These are phyloP conservation scores for Keiferia lycopersicella DNA, from an alignment of 2,888 invertebrate species.

Conservation along the genomic window DNA sequence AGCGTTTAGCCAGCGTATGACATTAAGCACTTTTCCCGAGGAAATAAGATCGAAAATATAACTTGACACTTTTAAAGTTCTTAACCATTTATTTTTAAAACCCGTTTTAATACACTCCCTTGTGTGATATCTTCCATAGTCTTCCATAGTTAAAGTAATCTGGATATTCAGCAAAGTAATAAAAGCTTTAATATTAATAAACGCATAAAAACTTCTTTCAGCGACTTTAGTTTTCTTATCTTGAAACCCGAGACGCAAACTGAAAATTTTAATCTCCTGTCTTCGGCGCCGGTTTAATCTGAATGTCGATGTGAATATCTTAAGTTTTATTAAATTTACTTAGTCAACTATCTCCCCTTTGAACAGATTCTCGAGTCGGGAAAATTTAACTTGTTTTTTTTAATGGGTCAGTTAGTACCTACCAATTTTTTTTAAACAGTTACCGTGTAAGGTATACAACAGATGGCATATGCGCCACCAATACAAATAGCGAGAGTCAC, in stretches of 20 bases:
- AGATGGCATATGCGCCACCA: no score
- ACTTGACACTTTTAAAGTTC: no score
- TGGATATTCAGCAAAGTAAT: background rate
- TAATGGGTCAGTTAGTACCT: no score
- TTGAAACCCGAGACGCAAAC: slow-evolving; percentile 4
- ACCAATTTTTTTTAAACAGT: no score
- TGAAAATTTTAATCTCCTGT: slow-evolving; percentile 18
- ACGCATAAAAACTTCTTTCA: slow-evolving; percentile 5
- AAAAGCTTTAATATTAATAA: slow-evolving; percentile 5
- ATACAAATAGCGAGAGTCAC: no score
- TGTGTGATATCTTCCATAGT: no score
- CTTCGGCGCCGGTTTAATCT: slow-evolving; percentile 9
- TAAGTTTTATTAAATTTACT: slow-evolving; percentile 24
- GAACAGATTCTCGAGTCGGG: slow-evolving; percentile 15
- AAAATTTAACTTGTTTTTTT: slow-evolving; percentile 21
- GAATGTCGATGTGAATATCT: slow-evolving; percentile 20
- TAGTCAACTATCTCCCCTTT: slow-evolving; percentile 23
- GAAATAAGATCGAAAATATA: no score
- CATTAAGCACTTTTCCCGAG: no score
- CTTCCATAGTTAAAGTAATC: background rate
- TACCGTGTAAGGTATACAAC: no score
- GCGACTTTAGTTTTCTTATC: slow-evolving; percentile 9
- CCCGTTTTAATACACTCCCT: no score
- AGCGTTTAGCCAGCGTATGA: no score
- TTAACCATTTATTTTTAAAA: no score